phyloP scores from a whole-genome alignment of 2,888 invertebrate genomes.

The Limenitis camilla region DNA sequence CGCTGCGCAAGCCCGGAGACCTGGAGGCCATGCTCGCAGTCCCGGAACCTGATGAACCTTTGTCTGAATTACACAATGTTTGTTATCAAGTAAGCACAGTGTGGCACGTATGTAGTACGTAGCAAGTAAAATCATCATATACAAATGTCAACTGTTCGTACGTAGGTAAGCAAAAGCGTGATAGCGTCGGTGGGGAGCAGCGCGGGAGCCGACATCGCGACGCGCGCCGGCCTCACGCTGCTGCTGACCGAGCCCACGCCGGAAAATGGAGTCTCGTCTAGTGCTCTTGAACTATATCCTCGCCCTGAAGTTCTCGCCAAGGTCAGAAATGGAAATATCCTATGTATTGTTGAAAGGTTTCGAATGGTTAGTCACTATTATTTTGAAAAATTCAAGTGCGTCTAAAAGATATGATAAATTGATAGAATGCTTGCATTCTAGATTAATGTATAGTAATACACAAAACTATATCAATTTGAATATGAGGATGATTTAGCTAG shows the following conservation, averaged over 20 bases:
- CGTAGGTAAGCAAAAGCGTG: slow-evolving; percentile 30
- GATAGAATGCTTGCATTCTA: too few species aligned
- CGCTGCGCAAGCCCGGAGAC: slow-evolving; percentile 13
- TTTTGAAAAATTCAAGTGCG: too few species aligned
- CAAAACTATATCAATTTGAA: too few species aligned
- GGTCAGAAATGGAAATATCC: background rate
- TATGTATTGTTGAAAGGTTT: too few species aligned
- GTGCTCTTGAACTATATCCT: slow-evolving; percentile 43
- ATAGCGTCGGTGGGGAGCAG: slow-evolving; percentile 20
- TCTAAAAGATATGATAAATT: too few species aligned
- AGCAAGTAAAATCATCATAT: too few species aligned
- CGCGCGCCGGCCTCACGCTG: slow-evolving; percentile 25
- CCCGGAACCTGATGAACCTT: slow-evolving; percentile 22
- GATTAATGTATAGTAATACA: too few species aligned
- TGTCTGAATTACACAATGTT: slow-evolving; percentile 20
- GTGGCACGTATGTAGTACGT: too few species aligned
- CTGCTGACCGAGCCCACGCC: slow-evolving; percentile 30
- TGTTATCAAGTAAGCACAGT: slow-evolving; percentile 20
- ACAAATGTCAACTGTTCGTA: too few species aligned
- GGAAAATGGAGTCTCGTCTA: slow-evolving; percentile 30
- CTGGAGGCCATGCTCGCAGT: slow-evolving; percentile 15
- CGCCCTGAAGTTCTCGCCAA: slow-evolving; percentile 40
- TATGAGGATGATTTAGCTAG: too few species aligned
- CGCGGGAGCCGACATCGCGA: slow-evolving; percentile 22
- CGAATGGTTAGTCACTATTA: too few species aligned